Conservation (phyloP, 2,888 invertebrate genomes). For the Steinernema carpocapsae region DNA sequence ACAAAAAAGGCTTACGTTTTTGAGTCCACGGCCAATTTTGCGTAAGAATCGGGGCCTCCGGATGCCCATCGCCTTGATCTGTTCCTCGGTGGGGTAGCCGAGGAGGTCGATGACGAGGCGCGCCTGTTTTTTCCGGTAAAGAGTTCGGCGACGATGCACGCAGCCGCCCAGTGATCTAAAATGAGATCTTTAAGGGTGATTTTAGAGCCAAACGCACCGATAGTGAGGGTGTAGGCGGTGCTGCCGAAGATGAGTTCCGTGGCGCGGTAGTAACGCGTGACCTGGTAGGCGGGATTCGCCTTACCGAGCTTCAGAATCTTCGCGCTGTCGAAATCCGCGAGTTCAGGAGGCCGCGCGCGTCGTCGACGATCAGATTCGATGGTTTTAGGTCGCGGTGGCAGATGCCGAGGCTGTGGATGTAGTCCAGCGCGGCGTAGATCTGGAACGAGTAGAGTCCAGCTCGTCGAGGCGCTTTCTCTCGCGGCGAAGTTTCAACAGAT, state of each 20-base stretch:
- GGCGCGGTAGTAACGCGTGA: slow-evolving; percentile 62
- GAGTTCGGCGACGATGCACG: slow-evolving; percentile 58
- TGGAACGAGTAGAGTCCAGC: slow-evolving; percentile 53
- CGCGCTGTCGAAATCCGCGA: too few relatives aligned
- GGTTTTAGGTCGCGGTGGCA: slow-evolving; percentile 64
- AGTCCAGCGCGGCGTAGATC: slow-evolving; percentile 53
- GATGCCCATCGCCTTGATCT: slow-evolving; percentile 54
- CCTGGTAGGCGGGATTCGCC: slow-evolving; percentile 52
- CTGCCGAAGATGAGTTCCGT: slow-evolving; percentile 62
- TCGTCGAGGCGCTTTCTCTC: slow-evolving; percentile 3
- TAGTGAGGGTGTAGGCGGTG: slow-evolving; percentile 49
- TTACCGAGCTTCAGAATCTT: slow-evolving; percentile 50
- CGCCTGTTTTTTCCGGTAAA: slow-evolving; percentile 51
- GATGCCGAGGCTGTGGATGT: slow-evolving; percentile 47
- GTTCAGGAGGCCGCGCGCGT: slow-evolving; percentile 45
- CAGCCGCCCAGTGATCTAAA: slow-evolving; percentile 61
- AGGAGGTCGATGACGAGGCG: slow-evolving; percentile 51
- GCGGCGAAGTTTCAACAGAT: slow-evolving; percentile 23
- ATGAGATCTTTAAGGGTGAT: neutral
- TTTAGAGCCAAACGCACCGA: slow-evolving; percentile 41
- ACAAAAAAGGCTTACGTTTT: slow-evolving; percentile 43
- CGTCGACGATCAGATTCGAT: slow-evolving; percentile 55
- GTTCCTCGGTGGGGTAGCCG: slow-evolving; percentile 58
- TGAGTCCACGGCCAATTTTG: slow-evolving; percentile 49
- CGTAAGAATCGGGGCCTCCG: slow-evolving; percentile 49